Evolutionary conservation across 2,888 invertebrate species (phyloP).

Genomic region (Agonopterix alstromeriana): DNA sequence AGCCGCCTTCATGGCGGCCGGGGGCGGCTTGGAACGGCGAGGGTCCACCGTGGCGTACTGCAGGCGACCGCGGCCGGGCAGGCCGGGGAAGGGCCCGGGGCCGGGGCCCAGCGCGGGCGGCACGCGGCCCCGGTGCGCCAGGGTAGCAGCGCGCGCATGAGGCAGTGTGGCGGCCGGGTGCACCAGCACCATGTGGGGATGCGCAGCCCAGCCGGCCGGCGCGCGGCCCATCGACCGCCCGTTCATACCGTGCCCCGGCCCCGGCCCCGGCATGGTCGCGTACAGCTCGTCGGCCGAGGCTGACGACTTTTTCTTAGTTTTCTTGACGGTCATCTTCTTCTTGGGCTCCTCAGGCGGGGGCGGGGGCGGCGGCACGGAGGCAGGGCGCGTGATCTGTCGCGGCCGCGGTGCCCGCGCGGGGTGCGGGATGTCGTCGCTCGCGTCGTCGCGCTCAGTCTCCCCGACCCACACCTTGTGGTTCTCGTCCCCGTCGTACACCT

Average conservation of each 20-base stretch:
- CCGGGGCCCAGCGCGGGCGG: conserved; percentile 75
- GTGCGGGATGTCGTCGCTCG: conserved; percentile 81
- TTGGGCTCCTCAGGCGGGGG: conserved; percentile 82
- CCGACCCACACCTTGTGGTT: conserved; percentile 97
- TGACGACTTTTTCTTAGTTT: conserved; percentile 74
- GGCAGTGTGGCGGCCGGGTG: conserved; percentile 66
- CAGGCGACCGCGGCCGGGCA: conserved; percentile 55
- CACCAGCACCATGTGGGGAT: conserved; percentile 69
- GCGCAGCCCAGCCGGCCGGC: conserved; percentile 58
- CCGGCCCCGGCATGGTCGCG: conserved; percentile 73
- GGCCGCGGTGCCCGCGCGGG: conserved; percentile 83
- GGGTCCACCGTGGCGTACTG: conserved; percentile 81
- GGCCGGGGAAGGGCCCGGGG: conserved; percentile 57
- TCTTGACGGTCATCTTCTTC: conserved; percentile 75
- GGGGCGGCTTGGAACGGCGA: conserved; percentile 79
- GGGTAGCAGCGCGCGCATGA: conserved; percentile 62
- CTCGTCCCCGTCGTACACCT: conserved; percentile 92
- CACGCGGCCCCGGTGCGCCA: conserved; percentile 76
- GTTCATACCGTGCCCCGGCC: conserved; percentile 45
- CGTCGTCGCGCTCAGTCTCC: conserved; percentile 84
- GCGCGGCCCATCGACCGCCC: conserved; percentile 64
- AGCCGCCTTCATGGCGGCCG: conserved; percentile 80
- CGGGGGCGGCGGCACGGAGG: conserved; percentile 90
- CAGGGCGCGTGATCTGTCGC: conserved; percentile 87
- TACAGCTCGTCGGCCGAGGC: conserved; percentile 78